Percentiles rank a stretch among this genome's conserved stretches.
Evolutionary conservation across 2,113 vertebrate genomes (phyloP).

Genomic region (Corythornis madagascariensis): DNA sequence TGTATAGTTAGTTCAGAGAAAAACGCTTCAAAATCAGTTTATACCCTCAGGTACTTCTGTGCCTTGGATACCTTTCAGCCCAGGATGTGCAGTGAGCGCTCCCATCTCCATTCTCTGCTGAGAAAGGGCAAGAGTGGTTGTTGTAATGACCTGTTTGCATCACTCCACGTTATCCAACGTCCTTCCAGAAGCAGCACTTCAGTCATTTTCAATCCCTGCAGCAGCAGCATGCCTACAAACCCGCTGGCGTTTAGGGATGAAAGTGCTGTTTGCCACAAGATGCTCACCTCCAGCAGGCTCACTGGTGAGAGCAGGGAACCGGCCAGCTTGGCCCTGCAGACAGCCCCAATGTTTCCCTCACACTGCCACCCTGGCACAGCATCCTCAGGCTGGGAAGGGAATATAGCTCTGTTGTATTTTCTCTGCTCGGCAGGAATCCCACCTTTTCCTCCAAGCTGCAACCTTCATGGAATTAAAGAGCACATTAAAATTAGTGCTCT

Average conservation of each 20-base stretch:
- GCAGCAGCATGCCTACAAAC: constrained; percentile 24
- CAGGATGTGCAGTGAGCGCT: rapidly evolving
- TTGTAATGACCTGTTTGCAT: neutral
- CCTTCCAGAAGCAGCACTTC: neutral
- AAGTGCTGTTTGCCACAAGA: neutral
- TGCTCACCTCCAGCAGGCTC: constrained; percentile 1
- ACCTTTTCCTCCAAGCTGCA: neutral
- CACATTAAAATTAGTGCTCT: neutral
- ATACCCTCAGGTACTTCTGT: neutral
- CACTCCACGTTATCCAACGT: neutral
- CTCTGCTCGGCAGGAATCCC: neutral
- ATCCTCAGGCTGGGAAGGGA: neutral
- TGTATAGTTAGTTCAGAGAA: neutral
- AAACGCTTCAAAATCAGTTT: neutral
- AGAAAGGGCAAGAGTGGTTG: neutral
- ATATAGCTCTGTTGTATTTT: neutral
- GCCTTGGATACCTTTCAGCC: neutral
- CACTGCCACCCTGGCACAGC: constrained; percentile 22
- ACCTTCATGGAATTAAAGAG: neutral
- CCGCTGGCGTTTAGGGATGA: neutral
- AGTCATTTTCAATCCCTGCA: constrained; percentile 10
- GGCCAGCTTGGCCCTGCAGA: neutral
- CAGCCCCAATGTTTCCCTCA: neutral
- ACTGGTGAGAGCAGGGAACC: neutral
- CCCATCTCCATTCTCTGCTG: neutral